Percentiles rank a stretch among this genome's conserved stretches.
Conservation (phyloP, 2,797 vertebrate species). For the Pangasius macronema region DNA sequence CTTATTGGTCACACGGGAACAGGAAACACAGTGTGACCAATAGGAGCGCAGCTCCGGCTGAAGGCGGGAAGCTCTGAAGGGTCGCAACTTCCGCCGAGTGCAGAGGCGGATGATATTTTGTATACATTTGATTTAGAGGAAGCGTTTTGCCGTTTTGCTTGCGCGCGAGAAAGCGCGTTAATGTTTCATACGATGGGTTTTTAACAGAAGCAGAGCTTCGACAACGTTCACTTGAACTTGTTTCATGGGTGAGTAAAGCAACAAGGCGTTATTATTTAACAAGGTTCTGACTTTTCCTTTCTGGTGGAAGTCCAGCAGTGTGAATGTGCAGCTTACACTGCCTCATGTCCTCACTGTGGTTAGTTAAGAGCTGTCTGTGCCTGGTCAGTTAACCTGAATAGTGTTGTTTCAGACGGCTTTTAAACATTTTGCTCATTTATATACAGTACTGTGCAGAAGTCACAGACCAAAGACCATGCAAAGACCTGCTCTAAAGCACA, state of each 20-base stretch:
- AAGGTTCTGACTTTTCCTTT: background rate
- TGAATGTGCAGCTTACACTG: background rate
- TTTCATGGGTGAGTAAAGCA: background rate
- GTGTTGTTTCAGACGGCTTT: background rate
- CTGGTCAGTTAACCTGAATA: background rate
- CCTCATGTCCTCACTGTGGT: background rate
- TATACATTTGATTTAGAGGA: conserved; percentile 28
- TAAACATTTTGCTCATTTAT: background rate
- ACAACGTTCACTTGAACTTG: background rate
- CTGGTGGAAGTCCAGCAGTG: background rate
- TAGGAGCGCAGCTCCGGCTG: conserved; percentile 49
- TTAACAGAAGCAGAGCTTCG: background rate
- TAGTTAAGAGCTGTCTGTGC: background rate
- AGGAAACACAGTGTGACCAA: conserved; percentile 58
- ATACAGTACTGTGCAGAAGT: background rate
- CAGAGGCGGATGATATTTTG: background rate
- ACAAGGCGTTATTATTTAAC: background rate
- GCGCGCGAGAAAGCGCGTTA: background rate
- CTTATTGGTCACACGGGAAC: conserved; percentile 13
- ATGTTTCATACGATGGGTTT: background rate
- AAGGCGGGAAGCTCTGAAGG: conserved; percentile 66
- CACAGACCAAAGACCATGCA: background rate
- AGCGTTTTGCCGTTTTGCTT: no score
- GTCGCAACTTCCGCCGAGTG: conserved; percentile 58
- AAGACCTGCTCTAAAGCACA: background rate